phyloP scores from a whole-genome alignment of 2,797 vertebrate species.

The Lutjanus argentimaculatus region DNA sequence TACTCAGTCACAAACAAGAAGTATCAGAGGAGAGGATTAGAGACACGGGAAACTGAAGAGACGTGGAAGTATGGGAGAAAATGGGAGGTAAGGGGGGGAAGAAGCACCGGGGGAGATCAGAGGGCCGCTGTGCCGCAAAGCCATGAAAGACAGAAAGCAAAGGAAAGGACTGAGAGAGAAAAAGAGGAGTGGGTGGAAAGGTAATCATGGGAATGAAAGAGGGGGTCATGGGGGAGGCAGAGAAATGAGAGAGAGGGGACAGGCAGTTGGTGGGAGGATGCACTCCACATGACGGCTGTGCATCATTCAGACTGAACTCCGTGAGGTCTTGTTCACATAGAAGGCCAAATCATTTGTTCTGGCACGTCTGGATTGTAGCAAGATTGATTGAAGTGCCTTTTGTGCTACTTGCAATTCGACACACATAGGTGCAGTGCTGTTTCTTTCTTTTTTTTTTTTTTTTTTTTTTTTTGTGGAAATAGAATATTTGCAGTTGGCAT shows the following conservation, averaged over 20 bases:
- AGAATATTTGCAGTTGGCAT: no score
- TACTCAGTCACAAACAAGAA: conserved; percentile 28
- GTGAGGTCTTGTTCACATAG: not conserved
- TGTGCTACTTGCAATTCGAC: no score
- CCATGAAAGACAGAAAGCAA: not conserved
- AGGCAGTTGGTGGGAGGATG: not conserved
- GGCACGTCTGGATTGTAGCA: no score
- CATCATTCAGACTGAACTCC: not conserved
- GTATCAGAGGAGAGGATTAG: conserved; percentile 31
- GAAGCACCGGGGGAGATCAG: not conserved
- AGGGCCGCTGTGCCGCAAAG: not conserved
- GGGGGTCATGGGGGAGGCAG: not conserved
- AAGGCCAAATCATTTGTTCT: no score
- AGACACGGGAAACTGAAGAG: not conserved
- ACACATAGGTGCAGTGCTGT: no score
- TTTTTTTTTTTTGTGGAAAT: no score
- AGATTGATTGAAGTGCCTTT: no score
- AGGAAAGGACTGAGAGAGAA: not conserved
- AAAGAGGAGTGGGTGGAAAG: conserved; percentile 17
- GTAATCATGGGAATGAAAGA: conserved; percentile 31
- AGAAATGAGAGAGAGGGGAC: not conserved
- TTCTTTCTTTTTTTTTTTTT: no score
- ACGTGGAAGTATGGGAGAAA: not conserved
- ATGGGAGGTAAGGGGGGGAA: not conserved
- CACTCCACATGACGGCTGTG: not conserved